Conservation (phyloP, 2,113 vertebrate genomes). For the Larimichthys polyactis region DNA sequence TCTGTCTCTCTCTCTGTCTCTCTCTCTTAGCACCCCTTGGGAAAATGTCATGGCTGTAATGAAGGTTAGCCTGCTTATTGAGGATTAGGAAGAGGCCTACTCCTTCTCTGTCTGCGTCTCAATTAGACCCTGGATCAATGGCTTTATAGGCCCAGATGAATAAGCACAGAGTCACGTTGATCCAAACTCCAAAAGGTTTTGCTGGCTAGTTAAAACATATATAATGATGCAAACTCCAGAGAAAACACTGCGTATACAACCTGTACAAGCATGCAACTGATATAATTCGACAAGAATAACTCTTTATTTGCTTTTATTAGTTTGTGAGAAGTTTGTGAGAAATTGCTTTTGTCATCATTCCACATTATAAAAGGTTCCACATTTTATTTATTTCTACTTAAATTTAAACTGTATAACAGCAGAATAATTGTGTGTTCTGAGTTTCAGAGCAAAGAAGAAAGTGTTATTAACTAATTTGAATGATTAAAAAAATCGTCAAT, state of each 20-base stretch:
- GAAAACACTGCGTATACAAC: neutral
- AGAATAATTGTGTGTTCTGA: too few species aligned
- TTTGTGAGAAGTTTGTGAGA: neutral
- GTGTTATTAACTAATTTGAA: too few species aligned
- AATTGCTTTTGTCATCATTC: neutral
- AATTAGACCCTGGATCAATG: conserved; percentile 75
- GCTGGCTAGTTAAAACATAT: neutral
- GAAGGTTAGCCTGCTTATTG: conserved; percentile 77
- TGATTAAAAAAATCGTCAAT: too few species aligned
- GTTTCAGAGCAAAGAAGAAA: too few species aligned
- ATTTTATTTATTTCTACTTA: neutral
- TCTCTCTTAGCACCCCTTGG: conserved; percentile 52
- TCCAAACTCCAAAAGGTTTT: conserved; percentile 7
- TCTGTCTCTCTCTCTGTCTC: conserved; percentile 25
- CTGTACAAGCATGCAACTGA: neutral
- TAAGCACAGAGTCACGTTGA: conserved; percentile 42
- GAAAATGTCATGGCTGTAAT: conserved; percentile 75
- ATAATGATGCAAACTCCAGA: neutral
- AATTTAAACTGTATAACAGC: neutral
- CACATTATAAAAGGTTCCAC: too few species aligned
- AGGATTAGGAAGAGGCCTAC: conserved; percentile 69
- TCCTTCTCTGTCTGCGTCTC: conserved; percentile 68
- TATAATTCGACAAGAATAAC: neutral
- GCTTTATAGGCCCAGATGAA: conserved; percentile 48
- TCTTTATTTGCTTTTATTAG: neutral